Percentiles rank a stretch among this genome's conserved stretches.
Evolutionary conservation across 2,888 invertebrate genomes (phyloP).

Genomic region (Andrena fulva): DNA sequence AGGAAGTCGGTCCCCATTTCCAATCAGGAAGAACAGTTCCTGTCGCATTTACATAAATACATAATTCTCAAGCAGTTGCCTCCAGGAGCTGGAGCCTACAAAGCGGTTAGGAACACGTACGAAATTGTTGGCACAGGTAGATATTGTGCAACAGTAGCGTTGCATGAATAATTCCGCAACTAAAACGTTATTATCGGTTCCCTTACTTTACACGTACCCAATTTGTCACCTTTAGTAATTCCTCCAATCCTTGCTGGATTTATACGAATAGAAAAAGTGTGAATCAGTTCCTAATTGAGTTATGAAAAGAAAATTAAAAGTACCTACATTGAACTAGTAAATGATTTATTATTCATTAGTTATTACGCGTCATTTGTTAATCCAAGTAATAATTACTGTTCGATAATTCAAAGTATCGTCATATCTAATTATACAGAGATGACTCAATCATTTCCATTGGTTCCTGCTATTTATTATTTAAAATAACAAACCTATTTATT

Average conservation of each 20-base stretch:
- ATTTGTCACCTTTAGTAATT: not conserved
- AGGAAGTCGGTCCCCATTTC: not conserved
- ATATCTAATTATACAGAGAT: not conserved
- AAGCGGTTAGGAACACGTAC: constrained; percentile 2
- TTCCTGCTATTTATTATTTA: not conserved
- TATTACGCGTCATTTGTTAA: not conserved
- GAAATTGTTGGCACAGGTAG: not conserved
- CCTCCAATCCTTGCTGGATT: not conserved
- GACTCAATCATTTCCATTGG: not conserved
- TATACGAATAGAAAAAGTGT: not conserved
- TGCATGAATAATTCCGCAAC: not conserved
- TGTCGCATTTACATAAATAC: constrained; percentile 28
- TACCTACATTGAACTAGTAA: not conserved
- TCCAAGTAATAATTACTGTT: not conserved
- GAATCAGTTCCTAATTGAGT: no score
- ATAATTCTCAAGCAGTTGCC: constrained; percentile 23
- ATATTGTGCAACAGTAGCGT: not conserved
- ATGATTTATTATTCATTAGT: not conserved
- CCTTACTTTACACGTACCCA: not conserved
- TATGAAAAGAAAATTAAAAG: not conserved
- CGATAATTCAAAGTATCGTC: not conserved
- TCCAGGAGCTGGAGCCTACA: not conserved
- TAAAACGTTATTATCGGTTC: not conserved
- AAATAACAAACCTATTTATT: not conserved
- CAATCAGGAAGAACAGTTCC: constrained; percentile 28